Base-by-base conservation (phyloP, 2,888 invertebrate species). In the Dryococelus australis region DNA sequence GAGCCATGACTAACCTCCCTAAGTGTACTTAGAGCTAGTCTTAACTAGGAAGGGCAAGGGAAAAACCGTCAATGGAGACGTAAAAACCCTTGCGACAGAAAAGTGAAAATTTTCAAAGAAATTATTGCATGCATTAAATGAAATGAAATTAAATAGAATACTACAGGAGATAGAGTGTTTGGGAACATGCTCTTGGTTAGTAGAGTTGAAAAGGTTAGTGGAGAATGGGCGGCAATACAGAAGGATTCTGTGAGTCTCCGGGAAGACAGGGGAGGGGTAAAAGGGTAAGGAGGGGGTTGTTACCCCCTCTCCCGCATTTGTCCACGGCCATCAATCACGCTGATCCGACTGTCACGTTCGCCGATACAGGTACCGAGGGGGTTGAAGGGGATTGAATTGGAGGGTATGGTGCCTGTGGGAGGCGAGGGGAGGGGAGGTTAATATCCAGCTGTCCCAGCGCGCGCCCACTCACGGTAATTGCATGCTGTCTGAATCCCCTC, bases 381-480 rank as follows among this genome's bases (percentile, higher is more conserved):
- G 28, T 5, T 24, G 35, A 24, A 13, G n/a, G 13, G n/a, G 81
- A 24, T 13, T 13, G 27, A n/a, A 35, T 8, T 26, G 35, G 16
- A n/a, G 16, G 27, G 81, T 16, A 0, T 8, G 6, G 16, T 16
- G 35, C 16, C 6, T 27, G 6, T 24, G 81, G 81, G 35, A 81
- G 4, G 5, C 16, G 0, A n/a, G 65, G 65, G 8, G 65, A 3
- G 24, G 65, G n/a, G 24, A n/a, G 65, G 65, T 65, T 65, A 65
- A 65, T 65, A 65, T 65, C 65, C 65, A 65, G 65, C n/a, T 20
- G n/a, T 65, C 20, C 65, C 65, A 65, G n/a, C 16, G 65, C 65
- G n/a, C 65, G 24, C 65, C 65, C 65, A 65, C 65, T 65, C 65
- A 65, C 65, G n/a, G 65, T 65, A 65, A 65, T 65, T 65, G 65